Evolutionary conservation across 2,113 vertebrate species (phyloP), one percentile per base, ranked within the genome.

Genomic region (Paramisgurnus dabryanus): DNA sequence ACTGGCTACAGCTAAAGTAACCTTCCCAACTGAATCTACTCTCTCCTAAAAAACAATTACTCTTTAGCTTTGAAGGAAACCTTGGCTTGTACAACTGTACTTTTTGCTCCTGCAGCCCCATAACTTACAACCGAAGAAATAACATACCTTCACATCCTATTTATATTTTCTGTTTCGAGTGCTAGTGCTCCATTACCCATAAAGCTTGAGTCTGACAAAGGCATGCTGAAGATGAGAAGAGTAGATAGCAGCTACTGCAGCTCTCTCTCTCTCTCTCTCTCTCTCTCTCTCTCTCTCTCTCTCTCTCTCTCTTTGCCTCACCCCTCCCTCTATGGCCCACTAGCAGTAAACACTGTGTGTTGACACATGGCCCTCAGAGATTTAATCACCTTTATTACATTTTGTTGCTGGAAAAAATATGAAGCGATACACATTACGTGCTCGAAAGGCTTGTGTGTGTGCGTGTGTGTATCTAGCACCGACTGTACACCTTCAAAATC

Each of bases 141-240:
- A 88, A 87, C 84, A 86, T 73, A 67, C 81, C 85, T 83, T 85
- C 87, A 84, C 85, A 88, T 87, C 86, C 87, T 70, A 90, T 93
- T 90, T 90, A 84, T 92, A 89, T 90, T 89, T 92, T 88, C 90
- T 90, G 86, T 90, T 91, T 79, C 87, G 82, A 85, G 82, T 85
- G 81, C 78, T 87, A 81, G 85, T 85, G 84, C 82, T 89, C 88
- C 85, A 89, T 90, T 92, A 91, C 87, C 89, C 84, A 85, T 80
- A 82, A 80, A 87, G 90, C 87, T 3, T n/a, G 76, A 87, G 85
- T 85, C 85, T 84, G 83, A 82, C 76, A 64, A 84, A 82, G 84
- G 74, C 6, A 74, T 22, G 69, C 67, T 27, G 63, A 67, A 88
- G 90, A 89, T 90, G 85, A 89, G 88, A 87, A 86, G 85, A 70